phyloP scores from a whole-genome alignment of 2,113 vertebrate species.

The Sceloporus tristichus region DNA sequence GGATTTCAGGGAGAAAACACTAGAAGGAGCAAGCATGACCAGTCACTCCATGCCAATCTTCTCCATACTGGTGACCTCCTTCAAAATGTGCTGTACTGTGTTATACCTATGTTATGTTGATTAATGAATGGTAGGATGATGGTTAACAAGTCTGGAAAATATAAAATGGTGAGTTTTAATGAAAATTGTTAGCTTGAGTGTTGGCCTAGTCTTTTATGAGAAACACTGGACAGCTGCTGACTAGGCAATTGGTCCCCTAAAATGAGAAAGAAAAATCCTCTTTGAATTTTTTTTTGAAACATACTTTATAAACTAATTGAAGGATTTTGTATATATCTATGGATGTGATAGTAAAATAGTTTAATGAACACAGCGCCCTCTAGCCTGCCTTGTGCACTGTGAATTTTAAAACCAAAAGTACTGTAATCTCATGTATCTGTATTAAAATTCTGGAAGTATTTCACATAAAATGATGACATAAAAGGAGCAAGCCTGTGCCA shows the following conservation, averaged over 20 bases:
- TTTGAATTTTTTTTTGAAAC: background rate
- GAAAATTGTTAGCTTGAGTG: background rate
- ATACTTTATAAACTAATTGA: background rate
- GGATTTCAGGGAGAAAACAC: background rate
- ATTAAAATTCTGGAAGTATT: background rate
- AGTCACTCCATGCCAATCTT: background rate
- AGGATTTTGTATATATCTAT: background rate
- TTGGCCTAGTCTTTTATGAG: conserved; percentile 15
- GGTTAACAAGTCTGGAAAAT: too few species aligned
- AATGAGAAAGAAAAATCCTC: background rate
- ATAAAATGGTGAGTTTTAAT: too few species aligned
- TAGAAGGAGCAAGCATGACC: background rate
- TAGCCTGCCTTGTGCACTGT: conserved; percentile 44
- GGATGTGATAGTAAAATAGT: conserved; percentile 13
- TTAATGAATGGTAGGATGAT: too few species aligned
- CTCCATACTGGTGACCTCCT: background rate
- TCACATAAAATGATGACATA: too few species aligned
- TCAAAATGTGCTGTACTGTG: background rate
- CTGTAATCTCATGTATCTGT: background rate
- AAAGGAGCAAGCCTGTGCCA: background rate
- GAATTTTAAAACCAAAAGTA: background rate
- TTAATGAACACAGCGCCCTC: conserved; percentile 54
- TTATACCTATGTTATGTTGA: background rate
- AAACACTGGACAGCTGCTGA: background rate
- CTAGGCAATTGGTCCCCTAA: background rate